These are phyloP conservation scores for Patella caerulea DNA, from an alignment of 2,888 invertebrate genomes.

Conservation along the genomic window DNA sequence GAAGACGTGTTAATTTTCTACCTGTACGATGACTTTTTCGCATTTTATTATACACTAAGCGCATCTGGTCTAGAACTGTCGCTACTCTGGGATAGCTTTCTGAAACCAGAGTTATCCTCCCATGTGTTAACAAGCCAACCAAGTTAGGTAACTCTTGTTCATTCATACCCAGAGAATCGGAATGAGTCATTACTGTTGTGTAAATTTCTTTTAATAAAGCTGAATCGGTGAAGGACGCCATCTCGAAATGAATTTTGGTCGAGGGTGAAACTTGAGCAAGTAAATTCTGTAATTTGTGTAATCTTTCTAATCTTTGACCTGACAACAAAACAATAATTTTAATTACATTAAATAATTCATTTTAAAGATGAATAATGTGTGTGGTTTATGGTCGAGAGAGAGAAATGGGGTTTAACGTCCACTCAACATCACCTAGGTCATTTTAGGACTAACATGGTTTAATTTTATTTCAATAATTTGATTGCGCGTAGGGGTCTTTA, in stretches of 20 bases:
- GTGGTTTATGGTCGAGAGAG: too few species aligned
- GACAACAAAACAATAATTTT: constrained; percentile 45
- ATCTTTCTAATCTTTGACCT: constrained; percentile 79
- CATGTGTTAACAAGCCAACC: constrained; percentile 79
- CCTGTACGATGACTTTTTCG: constrained; percentile 44
- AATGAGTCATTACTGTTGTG: constrained; percentile 80
- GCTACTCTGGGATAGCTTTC: constrained; percentile 87
- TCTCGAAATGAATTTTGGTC: constrained; percentile 84
- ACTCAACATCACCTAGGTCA: too few species aligned
- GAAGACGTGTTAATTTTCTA: constrained; percentile 81
- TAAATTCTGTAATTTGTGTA: constrained; percentile 79
- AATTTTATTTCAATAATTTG: too few species aligned
- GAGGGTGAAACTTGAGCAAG: constrained; percentile 76
- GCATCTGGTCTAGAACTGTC: constrained; percentile 85
- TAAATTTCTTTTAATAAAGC: constrained; percentile 79
- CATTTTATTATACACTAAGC: constrained; percentile 76
- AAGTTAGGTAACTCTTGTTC: constrained; percentile 88
- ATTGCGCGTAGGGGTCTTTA: too few species aligned
- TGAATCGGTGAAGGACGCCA: constrained; percentile 87
- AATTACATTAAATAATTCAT: background rate
- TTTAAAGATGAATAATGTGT: background rate
- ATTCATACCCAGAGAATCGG: constrained; percentile 89
- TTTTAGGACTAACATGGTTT: too few species aligned
- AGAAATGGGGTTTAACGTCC: too few species aligned
- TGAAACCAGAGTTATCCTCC: constrained; percentile 81